These are phyloP conservation scores for Ptychochromis oligacanthus DNA, from an alignment of 2,113 vertebrate genomes.

Conservation along the genomic window DNA sequence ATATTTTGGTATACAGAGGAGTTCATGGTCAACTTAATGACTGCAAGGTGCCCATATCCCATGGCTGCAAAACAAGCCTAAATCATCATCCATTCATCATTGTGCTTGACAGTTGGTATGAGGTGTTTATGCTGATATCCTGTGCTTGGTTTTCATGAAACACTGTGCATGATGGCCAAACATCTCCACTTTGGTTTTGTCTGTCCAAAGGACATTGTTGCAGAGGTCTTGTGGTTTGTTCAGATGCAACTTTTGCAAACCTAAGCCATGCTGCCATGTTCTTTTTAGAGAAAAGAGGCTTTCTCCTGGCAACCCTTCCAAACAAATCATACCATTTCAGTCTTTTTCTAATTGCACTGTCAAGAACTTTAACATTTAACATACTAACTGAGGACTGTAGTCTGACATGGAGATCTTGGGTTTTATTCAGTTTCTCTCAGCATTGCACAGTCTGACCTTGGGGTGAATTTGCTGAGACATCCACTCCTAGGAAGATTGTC, in stretches of 20 bases:
- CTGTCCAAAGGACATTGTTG: not conserved
- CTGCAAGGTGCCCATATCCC: not conserved
- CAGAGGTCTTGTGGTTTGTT: not conserved
- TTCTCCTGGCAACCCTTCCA: not conserved
- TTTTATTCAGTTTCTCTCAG: not conserved
- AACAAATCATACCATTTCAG: not conserved
- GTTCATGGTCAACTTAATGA: rapidly evolving
- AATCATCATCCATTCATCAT: no score
- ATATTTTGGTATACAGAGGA: no score
- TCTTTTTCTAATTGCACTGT: not conserved
- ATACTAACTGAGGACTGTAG: not conserved
- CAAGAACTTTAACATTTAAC: not conserved
- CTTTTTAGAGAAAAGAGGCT: not conserved
- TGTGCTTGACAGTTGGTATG: not conserved
- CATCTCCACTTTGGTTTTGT: not conserved
- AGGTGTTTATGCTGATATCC: not conserved
- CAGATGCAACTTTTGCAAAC: not conserved
- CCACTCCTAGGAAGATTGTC: not conserved
- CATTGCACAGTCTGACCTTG: not conserved
- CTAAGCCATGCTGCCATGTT: not conserved
- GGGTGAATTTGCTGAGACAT: not conserved
- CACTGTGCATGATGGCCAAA: not conserved
- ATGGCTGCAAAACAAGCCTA: not conserved
- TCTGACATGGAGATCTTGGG: not conserved
- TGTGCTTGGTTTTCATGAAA: not conserved